Evolutionary conservation across 2,113 vertebrate genomes (phyloP), one percentile per base, ranked within the genome.

Genomic region (Excalfactoria chinensis): DNA sequence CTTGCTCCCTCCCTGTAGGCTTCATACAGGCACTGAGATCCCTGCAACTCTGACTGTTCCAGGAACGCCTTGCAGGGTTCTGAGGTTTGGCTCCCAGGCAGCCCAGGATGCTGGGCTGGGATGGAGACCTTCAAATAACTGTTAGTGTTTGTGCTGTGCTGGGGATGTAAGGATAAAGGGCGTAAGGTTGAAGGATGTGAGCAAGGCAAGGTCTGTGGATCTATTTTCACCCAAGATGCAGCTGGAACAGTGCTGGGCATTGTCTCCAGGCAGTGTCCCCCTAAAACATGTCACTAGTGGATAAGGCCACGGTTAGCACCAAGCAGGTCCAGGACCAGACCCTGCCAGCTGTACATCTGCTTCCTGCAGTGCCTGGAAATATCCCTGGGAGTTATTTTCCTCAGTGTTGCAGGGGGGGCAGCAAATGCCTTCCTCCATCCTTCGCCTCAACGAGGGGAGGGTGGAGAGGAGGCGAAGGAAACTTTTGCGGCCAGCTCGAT

Each of bases 21-120:
- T 79, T 35, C 55, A 62, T 63, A 32, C 51, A 26, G 0, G 1
- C 2, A 0, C 4, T 1, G 1, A 21, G 49, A 7, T 73, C 26
- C 46, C n/a, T 77, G 25, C 53, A 85, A 7, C 40, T 64, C n/a
- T 1, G 3, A 8, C 22, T 49, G 19, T 28, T 28, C 32, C 5
- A 2, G 13, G 58, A 48, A 10, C 35, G 40, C 40, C 35, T 74
- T 1, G 0, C 13, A 72, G 37, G 28, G 10, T 58, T 84, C 5
- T 1, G 53, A 76, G 35, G 8, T 69, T 92, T 28, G 32, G n/a
- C 23, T 35, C 68, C 0, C 0, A 18, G 58, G 23, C 7, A 2
- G 22, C 55, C 41, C 0, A 75, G 20, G 56, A 43, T 44, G 12
- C 16, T 2, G 1, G 11, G 13, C 40, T 89, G 6, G 3, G 49